Base-by-base conservation (phyloP, 2,888 invertebrate species). In the Torymus texanus region DNA sequence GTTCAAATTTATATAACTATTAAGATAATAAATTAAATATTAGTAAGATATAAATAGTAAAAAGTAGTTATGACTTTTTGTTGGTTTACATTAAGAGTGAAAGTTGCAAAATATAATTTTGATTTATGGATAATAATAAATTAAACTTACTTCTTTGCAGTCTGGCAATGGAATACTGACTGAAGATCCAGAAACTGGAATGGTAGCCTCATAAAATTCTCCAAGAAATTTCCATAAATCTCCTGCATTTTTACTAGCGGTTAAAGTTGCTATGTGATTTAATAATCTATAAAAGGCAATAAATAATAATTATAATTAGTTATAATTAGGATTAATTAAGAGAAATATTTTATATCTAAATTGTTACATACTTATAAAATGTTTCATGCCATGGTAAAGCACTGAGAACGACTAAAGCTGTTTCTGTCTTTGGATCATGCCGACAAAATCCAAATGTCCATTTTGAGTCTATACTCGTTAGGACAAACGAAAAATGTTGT, bases 381-480 rank as follows among this genome's bases (percentile, higher is more conserved):
- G 95, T 95, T 91, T 98, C 97, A 90, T 98, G 98, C 98, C 98
- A 99, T 85, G 98, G 98, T 87, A 98, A 92, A 90, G 95, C 96
- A 88, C 98, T 98, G 84, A 96, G 92, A 84, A 97, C 91, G 66
- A 97, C 95, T 89, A 97, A 91, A 80, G 97, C 96, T 21, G 96
- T 95, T 88, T 96, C 94, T 29, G 95, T 94, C 89, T 95, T 95
- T 5, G 98, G 97, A 89, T 98, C 97, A 90, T 97, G 97, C 41
- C 99, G 95, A 90, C 98, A 98, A 91, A 97, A 99, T 83, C 98
- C 98, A 92, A 97, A 99, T 58, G 97, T 97, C 94, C 97, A 98
- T 92, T 97, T 97, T 41, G 98, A 97, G 89, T 98, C 97, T 85
- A 95, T 93, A 85, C 96, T 97, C 29, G 99, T 99, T 88, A 99